phyloP scores from a whole-genome alignment of 2,113 vertebrate genomes.

The Miniopterus natalensis region DNA sequence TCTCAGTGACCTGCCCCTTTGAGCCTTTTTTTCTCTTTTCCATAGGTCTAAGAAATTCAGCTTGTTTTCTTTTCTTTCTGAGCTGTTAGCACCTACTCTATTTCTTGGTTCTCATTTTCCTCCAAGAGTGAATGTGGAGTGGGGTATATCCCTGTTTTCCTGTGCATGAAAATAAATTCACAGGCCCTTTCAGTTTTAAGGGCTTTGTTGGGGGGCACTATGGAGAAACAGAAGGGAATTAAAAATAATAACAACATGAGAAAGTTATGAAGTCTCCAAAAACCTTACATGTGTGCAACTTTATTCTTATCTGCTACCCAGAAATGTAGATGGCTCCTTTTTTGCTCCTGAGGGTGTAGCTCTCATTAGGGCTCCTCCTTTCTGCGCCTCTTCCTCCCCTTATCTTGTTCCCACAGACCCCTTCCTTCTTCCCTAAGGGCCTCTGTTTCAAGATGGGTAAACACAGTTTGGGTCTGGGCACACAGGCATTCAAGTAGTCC shows the following conservation, averaged over 20 bases:
- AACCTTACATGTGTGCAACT: not conserved
- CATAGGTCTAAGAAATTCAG: not conserved
- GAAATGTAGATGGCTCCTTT: not conserved
- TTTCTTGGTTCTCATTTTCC: slow-evolving; percentile 50
- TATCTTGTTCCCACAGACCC: slow-evolving; percentile 34
- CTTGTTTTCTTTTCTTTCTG: not conserved
- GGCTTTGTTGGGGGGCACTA: not conserved
- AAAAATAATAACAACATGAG: slow-evolving; percentile 1
- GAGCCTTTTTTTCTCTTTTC: not conserved
- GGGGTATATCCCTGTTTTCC: not conserved
- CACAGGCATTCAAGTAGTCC: not conserved
- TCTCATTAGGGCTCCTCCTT: not conserved
- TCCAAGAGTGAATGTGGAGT: not conserved
- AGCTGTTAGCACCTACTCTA: not conserved
- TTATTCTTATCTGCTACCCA: slow-evolving; percentile 25
- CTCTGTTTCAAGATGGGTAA: slow-evolving; percentile 23
- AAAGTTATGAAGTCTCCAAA: slow-evolving; percentile 28
- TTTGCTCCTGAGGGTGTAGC: not conserved
- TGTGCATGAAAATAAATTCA: not conserved
- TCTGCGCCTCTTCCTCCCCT: not conserved
- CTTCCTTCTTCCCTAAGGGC: not conserved
- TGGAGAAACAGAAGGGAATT: not conserved
- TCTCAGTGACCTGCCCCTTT: not conserved
- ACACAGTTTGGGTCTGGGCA: slow-evolving; percentile 27
- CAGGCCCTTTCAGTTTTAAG: not conserved